Conservation (phyloP, 2,113 vertebrate species). For the Hyperopisus bebe region DNA sequence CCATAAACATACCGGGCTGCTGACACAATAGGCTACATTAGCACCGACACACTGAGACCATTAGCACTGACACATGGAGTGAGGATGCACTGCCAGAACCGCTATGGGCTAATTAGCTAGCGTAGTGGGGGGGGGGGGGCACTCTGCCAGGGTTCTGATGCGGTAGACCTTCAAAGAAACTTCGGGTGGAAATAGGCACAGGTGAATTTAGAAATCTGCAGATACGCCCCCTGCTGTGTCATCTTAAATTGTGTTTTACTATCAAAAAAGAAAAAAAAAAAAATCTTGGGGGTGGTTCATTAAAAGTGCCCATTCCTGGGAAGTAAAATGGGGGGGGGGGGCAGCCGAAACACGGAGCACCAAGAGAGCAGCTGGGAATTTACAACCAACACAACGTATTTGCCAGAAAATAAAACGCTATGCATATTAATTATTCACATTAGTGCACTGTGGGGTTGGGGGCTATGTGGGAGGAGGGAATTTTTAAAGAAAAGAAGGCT, state of each 20-base stretch:
- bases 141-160: conserved; percentile 1
- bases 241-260: neutral
- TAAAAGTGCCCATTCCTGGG: neutral
- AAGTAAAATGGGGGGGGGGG: neutral
- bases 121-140: neutral
- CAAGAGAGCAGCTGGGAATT: neutral
- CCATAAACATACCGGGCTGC: neutral
- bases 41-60: neutral
- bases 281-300: neutral
- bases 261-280: neutral
- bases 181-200: neutral
- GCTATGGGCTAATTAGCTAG: conserved; percentile 22
- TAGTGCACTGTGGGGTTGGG: neutral
- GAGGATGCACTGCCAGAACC: neutral
- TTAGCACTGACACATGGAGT: conserved; percentile 7
- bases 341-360: neutral
- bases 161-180: neutral
- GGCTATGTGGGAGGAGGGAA: neutral
- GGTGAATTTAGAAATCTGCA: neutral
- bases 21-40: neutral
- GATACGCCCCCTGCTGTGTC: neutral
- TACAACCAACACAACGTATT: neutral
- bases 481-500: neutral
- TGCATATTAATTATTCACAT: neutral
- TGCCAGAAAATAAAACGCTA: neutral